Conservation (phyloP, 2,113 vertebrate genomes). For the Halichoeres trimaculatus region DNA sequence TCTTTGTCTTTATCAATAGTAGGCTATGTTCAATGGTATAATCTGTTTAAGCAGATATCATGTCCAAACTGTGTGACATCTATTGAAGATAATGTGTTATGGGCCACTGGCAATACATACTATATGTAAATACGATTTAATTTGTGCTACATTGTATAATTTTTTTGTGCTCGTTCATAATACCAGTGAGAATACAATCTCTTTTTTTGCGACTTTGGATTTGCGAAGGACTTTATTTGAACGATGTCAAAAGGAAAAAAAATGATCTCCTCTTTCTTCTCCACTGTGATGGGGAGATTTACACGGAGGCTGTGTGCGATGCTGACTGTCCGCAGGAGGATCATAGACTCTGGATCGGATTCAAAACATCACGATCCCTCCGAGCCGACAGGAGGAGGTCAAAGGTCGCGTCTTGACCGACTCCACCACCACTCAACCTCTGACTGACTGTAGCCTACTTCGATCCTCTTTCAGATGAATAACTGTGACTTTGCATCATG, state of each 20-base stretch:
- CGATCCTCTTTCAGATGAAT: constrained; percentile 80
- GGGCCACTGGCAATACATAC: constrained; percentile 81
- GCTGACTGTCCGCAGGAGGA: constrained; percentile 49
- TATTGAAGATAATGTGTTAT: constrained; percentile 77
- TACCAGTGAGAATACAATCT: constrained; percentile 76
- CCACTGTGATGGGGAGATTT: constrained; percentile 69
- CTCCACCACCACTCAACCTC: constrained; percentile 53
- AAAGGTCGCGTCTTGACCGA: constrained; percentile 47
- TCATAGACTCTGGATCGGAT: constrained; percentile 61
- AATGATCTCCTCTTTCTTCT: constrained; percentile 56
- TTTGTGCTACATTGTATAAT: constrained; percentile 75
- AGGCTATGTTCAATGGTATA: constrained; percentile 80
- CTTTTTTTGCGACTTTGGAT: constrained; percentile 62
- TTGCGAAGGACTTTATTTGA: constrained; percentile 66
- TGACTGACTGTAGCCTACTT: constrained; percentile 76
- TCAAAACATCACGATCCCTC: constrained; percentile 50
- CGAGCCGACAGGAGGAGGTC: constrained; percentile 52
- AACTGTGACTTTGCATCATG: constrained; percentile 91
- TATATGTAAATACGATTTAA: constrained; percentile 82
- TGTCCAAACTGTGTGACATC: constrained; percentile 79
- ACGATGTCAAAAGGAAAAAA: constrained; percentile 44
- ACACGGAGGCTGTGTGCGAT: constrained; percentile 52
- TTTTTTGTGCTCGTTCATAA: constrained; percentile 79
- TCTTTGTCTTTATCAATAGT: constrained; percentile 81
- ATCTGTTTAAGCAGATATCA: constrained; percentile 80